Evolutionary conservation across 1,140 invertebrate species (phyloP).

Genomic region (Rhopalosiphum padi): DNA sequence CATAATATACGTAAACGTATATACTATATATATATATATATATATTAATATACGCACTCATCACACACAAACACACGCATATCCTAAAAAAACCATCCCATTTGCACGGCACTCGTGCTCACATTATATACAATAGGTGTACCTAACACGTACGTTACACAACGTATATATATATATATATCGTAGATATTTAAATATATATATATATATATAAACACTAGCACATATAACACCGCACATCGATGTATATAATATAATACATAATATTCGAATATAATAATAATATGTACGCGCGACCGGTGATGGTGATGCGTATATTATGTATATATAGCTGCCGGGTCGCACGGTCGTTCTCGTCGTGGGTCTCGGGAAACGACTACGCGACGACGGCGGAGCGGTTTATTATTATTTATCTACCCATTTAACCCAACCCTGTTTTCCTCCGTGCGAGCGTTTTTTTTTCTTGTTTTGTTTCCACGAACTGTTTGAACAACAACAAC

Average conservation of each 20-base stretch:
- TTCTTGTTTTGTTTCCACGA: constrained; percentile 4
- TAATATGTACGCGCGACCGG: neutral
- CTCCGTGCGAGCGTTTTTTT: neutral
- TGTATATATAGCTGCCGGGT: neutral
- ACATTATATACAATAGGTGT: neutral
- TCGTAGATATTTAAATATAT: too few relatives aligned
- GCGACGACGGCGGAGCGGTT: neutral
- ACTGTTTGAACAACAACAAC: constrained; percentile 52
- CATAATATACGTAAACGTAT: neutral
- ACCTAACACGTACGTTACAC: neutral
- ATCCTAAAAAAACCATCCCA: neutral
- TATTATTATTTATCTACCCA: constrained; percentile 57
- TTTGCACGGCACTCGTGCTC: neutral
- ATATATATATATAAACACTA: neutral
- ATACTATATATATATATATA: neutral
- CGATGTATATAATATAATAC: neutral
- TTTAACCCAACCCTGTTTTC: constrained; percentile 56
- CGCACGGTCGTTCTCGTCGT: constrained; percentile 27
- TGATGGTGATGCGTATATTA: neutral
- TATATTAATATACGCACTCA: neutral
- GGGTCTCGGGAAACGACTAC: constrained; percentile 3
- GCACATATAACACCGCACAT: neutral
- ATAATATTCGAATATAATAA: neutral
- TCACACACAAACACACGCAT: neutral
- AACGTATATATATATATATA: too few relatives aligned